Evolutionary conservation across 2,888 invertebrate species (phyloP), one percentile per base, ranked within the genome.

Genomic region (Tinea pellionella): DNA sequence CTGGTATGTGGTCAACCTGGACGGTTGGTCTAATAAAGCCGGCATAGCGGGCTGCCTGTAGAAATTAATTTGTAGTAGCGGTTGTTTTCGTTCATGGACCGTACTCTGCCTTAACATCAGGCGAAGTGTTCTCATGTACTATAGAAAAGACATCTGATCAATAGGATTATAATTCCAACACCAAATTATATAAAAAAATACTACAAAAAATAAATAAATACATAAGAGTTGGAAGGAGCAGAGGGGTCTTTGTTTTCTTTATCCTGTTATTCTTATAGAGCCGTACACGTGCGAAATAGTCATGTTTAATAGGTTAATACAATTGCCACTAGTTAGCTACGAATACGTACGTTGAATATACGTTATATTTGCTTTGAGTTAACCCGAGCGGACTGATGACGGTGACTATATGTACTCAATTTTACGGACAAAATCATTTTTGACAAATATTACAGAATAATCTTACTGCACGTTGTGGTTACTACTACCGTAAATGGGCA

Each of bases 311-410:
- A 57, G 57, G 32, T 57, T 82, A 82, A 84, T 80, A 78, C 80
- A 83, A 83, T 83, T 82, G 75, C 69, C 71, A 74, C 80, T 82
- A 77, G 83, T 84, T 84, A 84, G 79, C 71, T 65, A 69, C 67
- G 72, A 32, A 19, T 73, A 77, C 81, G 80, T 77, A 76, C 67
- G 63, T 63, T 68, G 83, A 80, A 83, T 82, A 80, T 74, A 73
- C 71, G 73, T 67, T 16, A 6, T 53, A 53, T 53, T 53, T 53
- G 24, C 53, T 53, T 53, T 24, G 19, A 53, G 24, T 18, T 18
- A 53, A 53, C 53, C 24, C 19, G 11, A 18, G 53, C 19, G 53
- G 24, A 53, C 53, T 24, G 47, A 37, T 37, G 2, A 37, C 37
- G 2, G 37, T 12, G 37, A 37, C 37, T 9, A 37, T 37, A 2